These are phyloP conservation scores for Ifrita kowaldi DNA, from an alignment of 2,113 vertebrate genomes.

Conservation along the genomic window DNA sequence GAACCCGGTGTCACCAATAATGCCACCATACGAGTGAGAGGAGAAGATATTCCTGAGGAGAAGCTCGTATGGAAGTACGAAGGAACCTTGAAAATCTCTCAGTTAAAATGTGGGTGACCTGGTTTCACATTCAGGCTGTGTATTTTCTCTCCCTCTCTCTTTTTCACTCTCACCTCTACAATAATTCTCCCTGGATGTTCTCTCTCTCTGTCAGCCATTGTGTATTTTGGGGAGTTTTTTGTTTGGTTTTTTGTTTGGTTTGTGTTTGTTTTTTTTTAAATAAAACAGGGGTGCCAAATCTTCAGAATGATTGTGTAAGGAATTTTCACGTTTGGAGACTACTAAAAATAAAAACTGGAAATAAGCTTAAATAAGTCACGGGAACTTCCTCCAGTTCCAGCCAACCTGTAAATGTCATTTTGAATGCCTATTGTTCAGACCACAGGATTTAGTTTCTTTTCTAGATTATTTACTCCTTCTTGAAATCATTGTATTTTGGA, in stretches of 20 bases:
- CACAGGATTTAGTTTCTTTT: background rate
- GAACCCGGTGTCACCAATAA: background rate
- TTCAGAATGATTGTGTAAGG: background rate
- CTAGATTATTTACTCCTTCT: background rate
- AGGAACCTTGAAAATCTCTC: background rate
- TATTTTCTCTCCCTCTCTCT: background rate
- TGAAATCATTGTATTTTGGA: background rate
- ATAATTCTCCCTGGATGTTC: background rate
- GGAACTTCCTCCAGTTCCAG: background rate
- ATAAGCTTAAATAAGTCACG: background rate
- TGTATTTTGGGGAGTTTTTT: accelerated
- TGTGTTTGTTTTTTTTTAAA: background rate
- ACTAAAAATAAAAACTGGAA: background rate
- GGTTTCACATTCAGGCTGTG: background rate
- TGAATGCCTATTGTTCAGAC: background rate
- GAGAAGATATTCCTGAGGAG: accelerated
- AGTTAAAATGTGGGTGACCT: background rate
- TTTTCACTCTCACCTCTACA: background rate
- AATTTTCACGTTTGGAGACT: background rate
- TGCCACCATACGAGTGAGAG: background rate
- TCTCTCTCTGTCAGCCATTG: background rate
- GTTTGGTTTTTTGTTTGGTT: background rate
- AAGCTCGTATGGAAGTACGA: accelerated
- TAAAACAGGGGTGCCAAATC: background rate
- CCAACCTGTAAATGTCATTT: background rate